phyloP scores from a whole-genome alignment of 2,888 invertebrate species.

The Caenorhabditis plicata region DNA sequence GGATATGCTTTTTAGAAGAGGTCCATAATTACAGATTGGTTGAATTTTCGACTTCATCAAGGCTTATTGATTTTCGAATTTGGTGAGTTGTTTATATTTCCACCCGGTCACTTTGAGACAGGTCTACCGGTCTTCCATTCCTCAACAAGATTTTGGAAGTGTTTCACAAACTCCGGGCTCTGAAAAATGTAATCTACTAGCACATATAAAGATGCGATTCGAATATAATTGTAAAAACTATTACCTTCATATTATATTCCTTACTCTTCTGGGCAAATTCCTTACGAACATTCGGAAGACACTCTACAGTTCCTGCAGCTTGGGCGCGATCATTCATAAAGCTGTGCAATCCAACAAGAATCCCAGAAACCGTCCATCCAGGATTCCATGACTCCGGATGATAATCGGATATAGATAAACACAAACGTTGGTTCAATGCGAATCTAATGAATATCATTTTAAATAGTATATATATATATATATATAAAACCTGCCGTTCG shows the following conservation, averaged over 20 bases:
- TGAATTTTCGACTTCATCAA: too few species aligned
- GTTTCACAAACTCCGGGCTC: slow-evolving; percentile 8
- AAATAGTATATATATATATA: too few species aligned
- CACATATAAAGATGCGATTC: neutral
- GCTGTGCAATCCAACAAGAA: slow-evolving; percentile 71
- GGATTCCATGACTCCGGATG: slow-evolving; percentile 99
- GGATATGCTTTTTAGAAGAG: too few species aligned
- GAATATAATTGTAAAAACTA: too few species aligned
- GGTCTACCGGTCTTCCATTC: neutral
- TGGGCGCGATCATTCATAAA: slow-evolving; percentile 87
- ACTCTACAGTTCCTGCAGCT: slow-evolving; percentile 81
- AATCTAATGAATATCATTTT: slow-evolving; percentile 32
- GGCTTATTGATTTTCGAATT: too few species aligned
- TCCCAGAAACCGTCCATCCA: slow-evolving; percentile 93
- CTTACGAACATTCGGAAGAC: slow-evolving; percentile 64
- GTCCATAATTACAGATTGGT: too few species aligned
- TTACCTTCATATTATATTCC: slow-evolving; percentile 80
- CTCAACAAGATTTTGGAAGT: slow-evolving; percentile 2
- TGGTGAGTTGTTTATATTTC: too few species aligned
- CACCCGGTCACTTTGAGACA: too few species aligned
- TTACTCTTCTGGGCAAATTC: slow-evolving; percentile 71
- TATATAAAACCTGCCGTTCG: slow-evolving; percentile 81
- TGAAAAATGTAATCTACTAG: too few species aligned
- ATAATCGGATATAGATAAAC: slow-evolving; percentile 90
- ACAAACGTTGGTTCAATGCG: slow-evolving; percentile 71